These are phyloP conservation scores for Nettapus auritus DNA, from an alignment of 2,113 vertebrate species.

Conservation along the genomic window DNA sequence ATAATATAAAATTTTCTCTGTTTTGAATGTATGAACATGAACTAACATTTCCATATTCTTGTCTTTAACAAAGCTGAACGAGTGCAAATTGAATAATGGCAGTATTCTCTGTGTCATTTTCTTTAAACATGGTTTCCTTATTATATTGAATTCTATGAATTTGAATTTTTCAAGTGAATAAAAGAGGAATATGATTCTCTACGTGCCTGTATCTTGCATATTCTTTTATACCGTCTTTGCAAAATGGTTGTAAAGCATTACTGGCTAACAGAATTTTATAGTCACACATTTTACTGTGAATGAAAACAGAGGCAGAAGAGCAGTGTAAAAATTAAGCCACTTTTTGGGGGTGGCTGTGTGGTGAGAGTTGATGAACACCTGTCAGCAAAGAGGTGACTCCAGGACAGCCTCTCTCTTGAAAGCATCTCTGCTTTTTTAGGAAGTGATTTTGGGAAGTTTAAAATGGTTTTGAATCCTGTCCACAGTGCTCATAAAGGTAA, in stretches of 20 bases:
- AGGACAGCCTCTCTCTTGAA: fast-evolving
- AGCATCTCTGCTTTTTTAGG: neutral
- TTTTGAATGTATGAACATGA: neutral
- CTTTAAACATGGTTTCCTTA: neutral
- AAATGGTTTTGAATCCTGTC: neutral
- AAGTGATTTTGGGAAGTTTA: neutral
- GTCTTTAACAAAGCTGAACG: neutral
- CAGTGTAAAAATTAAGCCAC: neutral
- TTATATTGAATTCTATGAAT: neutral
- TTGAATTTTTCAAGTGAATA: neutral
- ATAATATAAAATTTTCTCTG: neutral
- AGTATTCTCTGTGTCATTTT: neutral
- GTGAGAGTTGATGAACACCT: neutral
- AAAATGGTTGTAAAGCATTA: neutral
- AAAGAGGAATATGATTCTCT: neutral
- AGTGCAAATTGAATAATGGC: neutral
- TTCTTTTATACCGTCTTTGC: neutral
- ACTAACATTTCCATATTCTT: neutral
- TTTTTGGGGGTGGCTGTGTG: fast-evolving
- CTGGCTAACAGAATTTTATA: neutral
- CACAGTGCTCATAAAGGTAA: neutral
- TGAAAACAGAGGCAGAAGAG: neutral
- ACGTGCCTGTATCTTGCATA: neutral
- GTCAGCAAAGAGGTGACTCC: neutral
- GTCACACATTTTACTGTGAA: neutral